Conservation (phyloP, 2,888 invertebrate species). For the Dryadula phaetusa region DNA sequence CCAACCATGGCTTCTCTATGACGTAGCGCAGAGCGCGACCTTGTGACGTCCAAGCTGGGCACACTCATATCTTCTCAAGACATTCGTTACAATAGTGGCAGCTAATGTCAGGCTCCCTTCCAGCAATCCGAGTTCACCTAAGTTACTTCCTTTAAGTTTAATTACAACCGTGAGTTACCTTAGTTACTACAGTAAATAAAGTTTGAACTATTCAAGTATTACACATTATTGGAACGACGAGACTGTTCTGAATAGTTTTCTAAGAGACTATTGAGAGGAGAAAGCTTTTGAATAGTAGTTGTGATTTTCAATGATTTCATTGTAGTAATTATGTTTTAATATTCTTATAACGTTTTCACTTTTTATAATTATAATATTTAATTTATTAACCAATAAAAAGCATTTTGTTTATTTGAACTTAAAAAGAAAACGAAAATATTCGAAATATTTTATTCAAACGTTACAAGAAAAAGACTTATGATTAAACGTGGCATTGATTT, state of each 20-base stretch:
- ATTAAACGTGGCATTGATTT: too few species aligned
- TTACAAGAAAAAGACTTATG: too few species aligned
- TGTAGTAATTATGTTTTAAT: background rate
- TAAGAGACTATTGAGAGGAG: background rate
- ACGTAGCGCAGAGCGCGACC: too few species aligned
- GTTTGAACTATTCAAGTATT: constrained; percentile 11
- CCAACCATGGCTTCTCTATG: too few species aligned
- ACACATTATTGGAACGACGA: constrained; percentile 6
- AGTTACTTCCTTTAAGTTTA: background rate
- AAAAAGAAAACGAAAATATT: too few species aligned
- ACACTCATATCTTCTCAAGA: too few species aligned
- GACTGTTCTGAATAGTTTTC: constrained; percentile 15
- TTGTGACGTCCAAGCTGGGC: too few species aligned
- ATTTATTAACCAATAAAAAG: background rate
- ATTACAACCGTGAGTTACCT: constrained; percentile 10
- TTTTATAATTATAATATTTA: background rate
- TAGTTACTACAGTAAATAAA: background rate
- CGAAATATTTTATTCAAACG: too few species aligned
- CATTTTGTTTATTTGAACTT: background rate
- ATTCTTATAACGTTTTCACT: background rate
- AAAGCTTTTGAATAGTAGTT: background rate
- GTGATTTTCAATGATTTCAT: constrained; percentile 4
- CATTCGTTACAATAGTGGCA: too few species aligned
- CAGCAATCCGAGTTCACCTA: too few species aligned
- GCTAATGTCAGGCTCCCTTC: too few species aligned